A percentile compares a stretch with the other conserved stretches of the same genome.
Evolutionary conservation across 2,797 vertebrate genomes (phyloP).

Genomic region (Uromys caudimaculatus): DNA sequence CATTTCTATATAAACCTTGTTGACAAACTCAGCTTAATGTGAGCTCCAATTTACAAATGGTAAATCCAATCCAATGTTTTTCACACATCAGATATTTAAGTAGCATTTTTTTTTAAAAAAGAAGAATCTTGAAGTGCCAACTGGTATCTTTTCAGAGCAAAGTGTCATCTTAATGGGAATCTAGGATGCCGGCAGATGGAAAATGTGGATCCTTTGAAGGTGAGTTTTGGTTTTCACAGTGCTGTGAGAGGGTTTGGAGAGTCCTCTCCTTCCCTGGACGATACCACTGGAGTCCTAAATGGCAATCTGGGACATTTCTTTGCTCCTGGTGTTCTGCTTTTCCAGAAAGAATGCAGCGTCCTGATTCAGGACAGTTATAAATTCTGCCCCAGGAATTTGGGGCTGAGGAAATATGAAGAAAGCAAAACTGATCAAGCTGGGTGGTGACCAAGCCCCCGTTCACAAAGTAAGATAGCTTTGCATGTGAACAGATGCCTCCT

Average conservation of each 20-base stretch:
- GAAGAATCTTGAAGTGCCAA: conserved; percentile 38
- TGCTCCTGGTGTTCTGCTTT: background rate
- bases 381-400: background rate
- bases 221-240: background rate
- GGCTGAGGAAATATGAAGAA: background rate
- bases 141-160: conserved; percentile 44
- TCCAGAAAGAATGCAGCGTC: background rate
- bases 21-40: background rate
- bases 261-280: background rate
- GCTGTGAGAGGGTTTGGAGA: background rate
- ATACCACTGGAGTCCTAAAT: background rate
- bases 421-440: background rate
- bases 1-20: conserved; percentile 24
- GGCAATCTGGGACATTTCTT: background rate
- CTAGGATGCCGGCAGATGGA: conserved; percentile 36
- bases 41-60: conserved; percentile 56
- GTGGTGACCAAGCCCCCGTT: background rate
- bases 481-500: background rate
- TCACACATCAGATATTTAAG: background rate
- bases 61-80: conserved; percentile 50
- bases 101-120: background rate
- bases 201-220: background rate
- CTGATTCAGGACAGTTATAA: background rate
- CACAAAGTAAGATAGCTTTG: background rate
- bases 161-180: conserved; percentile 29